phyloP scores from a whole-genome alignment of 2,113 vertebrate genomes.

The Mirounga angustirostris region DNA sequence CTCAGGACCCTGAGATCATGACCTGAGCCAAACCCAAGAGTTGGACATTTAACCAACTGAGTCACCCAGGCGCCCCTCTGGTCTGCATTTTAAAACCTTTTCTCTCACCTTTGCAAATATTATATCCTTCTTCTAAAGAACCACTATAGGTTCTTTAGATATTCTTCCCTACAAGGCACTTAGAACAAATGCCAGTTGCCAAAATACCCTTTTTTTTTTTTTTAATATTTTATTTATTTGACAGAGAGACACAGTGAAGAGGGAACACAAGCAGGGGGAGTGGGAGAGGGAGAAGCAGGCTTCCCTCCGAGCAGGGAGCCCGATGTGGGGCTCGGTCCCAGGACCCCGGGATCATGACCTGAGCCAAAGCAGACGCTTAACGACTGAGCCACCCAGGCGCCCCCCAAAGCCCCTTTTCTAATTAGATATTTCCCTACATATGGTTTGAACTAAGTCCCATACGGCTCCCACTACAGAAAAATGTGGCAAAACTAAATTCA shows the following conservation, averaged over 20 bases:
- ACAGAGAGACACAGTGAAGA: too few relatives aligned
- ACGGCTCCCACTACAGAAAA: conserved; percentile 18
- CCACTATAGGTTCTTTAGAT: background rate
- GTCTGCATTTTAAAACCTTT: background rate
- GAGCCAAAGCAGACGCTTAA: too few relatives aligned
- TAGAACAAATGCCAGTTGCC: background rate
- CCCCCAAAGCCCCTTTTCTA: background rate
- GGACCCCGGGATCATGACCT: too few relatives aligned
- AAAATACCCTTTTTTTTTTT: background rate
- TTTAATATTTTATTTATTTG: too few relatives aligned
- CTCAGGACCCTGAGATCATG: background rate
- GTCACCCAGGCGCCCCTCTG: background rate
- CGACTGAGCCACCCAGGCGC: too few relatives aligned
- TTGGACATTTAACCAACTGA: background rate
- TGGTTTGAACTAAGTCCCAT: background rate
- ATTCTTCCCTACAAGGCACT: background rate
- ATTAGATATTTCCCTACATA: background rate
- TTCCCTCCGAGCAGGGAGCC: too few relatives aligned
- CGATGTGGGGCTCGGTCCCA: too few relatives aligned
- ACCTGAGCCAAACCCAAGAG: background rate
- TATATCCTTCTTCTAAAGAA: conserved; percentile 15
- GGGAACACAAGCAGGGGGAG: too few relatives aligned
- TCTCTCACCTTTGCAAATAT: background rate
- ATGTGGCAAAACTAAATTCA: background rate
- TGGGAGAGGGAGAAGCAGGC: too few relatives aligned